Evolutionary conservation across 1,140 invertebrate species (phyloP), one percentile per base, ranked within the genome.

Genomic region (Acromyrmex charruanus): DNA sequence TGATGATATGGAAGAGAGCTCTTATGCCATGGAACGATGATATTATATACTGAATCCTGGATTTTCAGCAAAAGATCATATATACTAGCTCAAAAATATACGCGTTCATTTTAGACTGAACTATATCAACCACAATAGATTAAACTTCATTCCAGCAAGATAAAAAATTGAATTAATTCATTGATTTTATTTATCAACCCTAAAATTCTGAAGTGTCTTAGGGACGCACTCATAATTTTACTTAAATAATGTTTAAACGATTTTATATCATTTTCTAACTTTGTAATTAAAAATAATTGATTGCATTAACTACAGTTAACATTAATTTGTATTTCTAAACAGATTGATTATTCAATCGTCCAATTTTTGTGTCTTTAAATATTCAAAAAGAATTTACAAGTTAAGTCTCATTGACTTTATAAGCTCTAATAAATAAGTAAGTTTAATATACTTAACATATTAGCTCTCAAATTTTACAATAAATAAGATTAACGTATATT

Each of bases 1-100:
- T 18, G 35, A 77, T 44, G 75, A 77, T 77, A 77, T 65, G 39
- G 25, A 65, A 77, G 75, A 77, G 16, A 65, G 5, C 59, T 65
- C 18, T 65, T 65, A 49, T 65, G 16, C 59, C 75, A n/a, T 65
- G 7, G 10, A 25, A 77, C 18, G 35, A 63, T 77, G 25, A 44
- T 21, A 35, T 58, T 58, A 35, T 25, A 25, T 18, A 21, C 10
- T 9, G 18, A 63, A 77, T 77, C 6, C 75, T 77, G 21, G 18
- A 65, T 77, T 65, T 65, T 25, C 75, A 65, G 44, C 75, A 25
- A 14, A 65, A 16, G 75, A 14, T 77, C 25, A 63, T 14, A 7
- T 5, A 21, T 3, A 77, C 12, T 28, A 44, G 3, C 18, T 14
- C 3, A 25, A 12, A 65, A 16, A 16, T 28, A 7, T n/a, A 14